A percentile compares a stretch with the other conserved stretches of the same genome.
Conservation (phyloP, 2,113 vertebrate genomes). For the Aphyosemion australe region DNA sequence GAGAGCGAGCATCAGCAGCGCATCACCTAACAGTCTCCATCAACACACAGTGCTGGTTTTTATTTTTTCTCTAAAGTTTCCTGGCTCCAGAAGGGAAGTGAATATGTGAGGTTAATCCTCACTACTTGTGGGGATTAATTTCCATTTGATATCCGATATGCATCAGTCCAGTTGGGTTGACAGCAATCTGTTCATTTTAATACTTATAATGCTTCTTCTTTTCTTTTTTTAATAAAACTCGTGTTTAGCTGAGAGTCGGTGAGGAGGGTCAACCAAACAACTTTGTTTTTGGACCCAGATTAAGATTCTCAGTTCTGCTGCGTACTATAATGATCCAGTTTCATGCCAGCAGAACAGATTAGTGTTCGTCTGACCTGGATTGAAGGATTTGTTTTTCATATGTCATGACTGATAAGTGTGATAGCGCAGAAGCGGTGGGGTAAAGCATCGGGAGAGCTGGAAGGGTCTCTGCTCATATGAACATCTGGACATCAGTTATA, state of each 20-base stretch:
- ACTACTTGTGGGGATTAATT: constrained; percentile 60
- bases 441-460: constrained; percentile 1
- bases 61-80: constrained; percentile 25
- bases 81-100: constrained; percentile 29
- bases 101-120: constrained; percentile 65
- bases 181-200: too few species aligned
- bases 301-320: constrained; percentile 44
- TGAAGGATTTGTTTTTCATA: constrained; percentile 66
- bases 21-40: constrained; percentile 24
- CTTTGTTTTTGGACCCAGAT: constrained; percentile 40
- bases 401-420: constrained; percentile 38
- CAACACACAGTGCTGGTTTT: constrained; percentile 37
- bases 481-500: constrained; percentile 10
- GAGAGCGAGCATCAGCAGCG: constrained; percentile 27
- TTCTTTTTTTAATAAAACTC: not conserved
- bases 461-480: not conserved
- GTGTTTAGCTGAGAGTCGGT: not conserved
- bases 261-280: constrained; percentile 13
- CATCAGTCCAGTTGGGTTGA: constrained; percentile 56
- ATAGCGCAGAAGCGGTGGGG: constrained; percentile 18
- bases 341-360: constrained; percentile 61
- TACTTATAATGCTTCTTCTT: not conserved
- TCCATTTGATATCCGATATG: constrained; percentile 68
- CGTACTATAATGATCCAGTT: constrained; percentile 30
- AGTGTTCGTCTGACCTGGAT: constrained; percentile 69